Conservation (phyloP, 2,797 vertebrate species). For the Yasuhikotakia modesta region DNA sequence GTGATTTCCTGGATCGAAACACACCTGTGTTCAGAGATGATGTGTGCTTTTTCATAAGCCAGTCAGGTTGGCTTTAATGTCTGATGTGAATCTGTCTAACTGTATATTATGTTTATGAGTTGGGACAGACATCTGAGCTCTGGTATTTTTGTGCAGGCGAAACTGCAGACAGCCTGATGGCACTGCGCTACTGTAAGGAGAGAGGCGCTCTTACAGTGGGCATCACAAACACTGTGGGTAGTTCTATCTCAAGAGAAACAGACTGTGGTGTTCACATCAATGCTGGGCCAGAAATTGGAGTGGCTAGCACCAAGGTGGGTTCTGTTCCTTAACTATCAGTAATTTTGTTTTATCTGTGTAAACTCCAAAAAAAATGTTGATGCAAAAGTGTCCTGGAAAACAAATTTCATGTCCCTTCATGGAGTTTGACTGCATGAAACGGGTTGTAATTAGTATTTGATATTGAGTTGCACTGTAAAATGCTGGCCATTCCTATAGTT, state of each 20-base stretch:
- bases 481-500: neutral
- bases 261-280: constrained; percentile 99
- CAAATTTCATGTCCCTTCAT: neutral
- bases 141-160: constrained; percentile 78
- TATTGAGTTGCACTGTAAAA: neutral
- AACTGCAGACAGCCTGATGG: constrained; percentile 95
- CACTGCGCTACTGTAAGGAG: constrained; percentile 93
- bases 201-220: constrained; percentile 93
- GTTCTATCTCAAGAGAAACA: constrained; percentile 95
- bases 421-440: neutral
- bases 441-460: neutral
- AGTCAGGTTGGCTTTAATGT: constrained; percentile 82
- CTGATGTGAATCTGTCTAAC: neutral
- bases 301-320: constrained; percentile 95
- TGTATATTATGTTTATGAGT: neutral
- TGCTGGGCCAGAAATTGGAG: constrained; percentile 94
- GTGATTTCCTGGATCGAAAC: constrained; percentile 98
- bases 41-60: constrained; percentile 99
- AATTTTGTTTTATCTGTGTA: neutral
- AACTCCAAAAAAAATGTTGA: too few species aligned
- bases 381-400: too few species aligned
- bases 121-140: neutral
- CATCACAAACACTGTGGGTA: constrained; percentile 96
- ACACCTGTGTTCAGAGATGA: constrained; percentile 97
- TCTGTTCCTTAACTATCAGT: neutral